Base-by-base conservation (phyloP, 2,797 vertebrate genomes). In the Meda fulgida region DNA sequence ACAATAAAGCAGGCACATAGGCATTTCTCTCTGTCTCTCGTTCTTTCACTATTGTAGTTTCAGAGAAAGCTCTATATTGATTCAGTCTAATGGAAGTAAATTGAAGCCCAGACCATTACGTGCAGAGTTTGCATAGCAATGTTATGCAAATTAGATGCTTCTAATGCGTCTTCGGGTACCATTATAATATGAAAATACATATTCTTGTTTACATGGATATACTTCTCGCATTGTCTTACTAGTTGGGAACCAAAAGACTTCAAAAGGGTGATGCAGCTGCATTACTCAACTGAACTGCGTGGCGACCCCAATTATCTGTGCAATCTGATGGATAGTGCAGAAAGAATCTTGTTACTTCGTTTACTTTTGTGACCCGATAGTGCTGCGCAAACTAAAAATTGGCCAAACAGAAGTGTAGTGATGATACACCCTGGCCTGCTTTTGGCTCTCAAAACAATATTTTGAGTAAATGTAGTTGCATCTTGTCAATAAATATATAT, bases 81-180 rank as follows among this genome's bases (percentile, higher is more conserved):
- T 89, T 84, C 31, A 19, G 46, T 36, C 81, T 87, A 84, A 89
- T 80, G 81, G 40, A 77, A 71, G 73, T 26, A 66, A 82, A 75
- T 60, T 75, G 66, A 58, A 80, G 46, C n/a, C 43, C 38, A 40
- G 23, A 84, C 55, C 72, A 83, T 77, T 73, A 55, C 16, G 43
- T 70, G 34, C 65, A 38, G 43, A 16, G 55, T 53, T 34, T 60
- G 69, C 4, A 23, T 73, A 65, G 84, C 43, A 21, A 63, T 71
- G 66, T n/a, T 16, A 84, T 63, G 72, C 53, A 84, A 80, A 88
- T 78, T 31, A 87, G 29, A 36, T 2, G 9, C 51, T 71, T 67
- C 21, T 60, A 51, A 63, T 70, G 8, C 40, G 29, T 38, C 80
- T 51, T 23, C 55, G 55, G 9, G n/a, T 48, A 16, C 23, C 23